Percentiles rank a stretch among this genome's conserved stretches.
Evolutionary conservation across 2,113 vertebrate genomes (phyloP).

Genomic region (Albula goreensis): DNA sequence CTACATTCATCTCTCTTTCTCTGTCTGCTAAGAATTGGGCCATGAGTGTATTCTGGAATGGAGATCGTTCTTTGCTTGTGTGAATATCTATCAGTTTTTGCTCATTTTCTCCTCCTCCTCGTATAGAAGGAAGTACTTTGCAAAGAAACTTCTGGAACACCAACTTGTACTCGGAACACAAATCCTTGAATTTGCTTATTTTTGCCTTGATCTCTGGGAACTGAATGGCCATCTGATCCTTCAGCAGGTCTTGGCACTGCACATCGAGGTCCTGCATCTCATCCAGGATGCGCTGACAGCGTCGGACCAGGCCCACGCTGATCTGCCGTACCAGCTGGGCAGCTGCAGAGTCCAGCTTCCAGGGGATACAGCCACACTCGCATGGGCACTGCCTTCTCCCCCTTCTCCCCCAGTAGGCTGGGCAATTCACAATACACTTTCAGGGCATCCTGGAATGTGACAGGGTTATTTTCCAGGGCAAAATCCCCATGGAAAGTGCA

Average conservation of each 20-base stretch:
- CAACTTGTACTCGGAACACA: slow-evolving; percentile 6
- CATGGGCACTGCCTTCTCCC: slow-evolving; percentile 53
- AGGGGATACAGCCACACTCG: slow-evolving; percentile 63
- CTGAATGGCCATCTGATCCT: background rate
- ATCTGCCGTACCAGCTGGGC: slow-evolving; percentile 52
- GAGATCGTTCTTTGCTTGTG: slow-evolving; percentile 33
- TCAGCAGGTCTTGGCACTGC: background rate
- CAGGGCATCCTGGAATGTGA: slow-evolving; percentile 38
- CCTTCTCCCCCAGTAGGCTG: slow-evolving; percentile 30
- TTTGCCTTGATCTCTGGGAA: background rate
- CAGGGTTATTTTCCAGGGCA: slow-evolving; percentile 35
- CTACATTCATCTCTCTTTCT: slow-evolving; percentile 39
- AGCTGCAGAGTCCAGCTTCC: slow-evolving; percentile 46
- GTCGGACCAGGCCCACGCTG: slow-evolving; percentile 25
- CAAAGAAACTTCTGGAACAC: slow-evolving; percentile 31
- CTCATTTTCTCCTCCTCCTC: slow-evolving; percentile 39
- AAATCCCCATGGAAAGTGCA: slow-evolving; percentile 50
- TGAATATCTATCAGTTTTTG: slow-evolving; percentile 24
- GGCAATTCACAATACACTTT: slow-evolving; percentile 41
- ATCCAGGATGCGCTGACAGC: no score
- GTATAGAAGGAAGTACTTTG: slow-evolving; percentile 34
- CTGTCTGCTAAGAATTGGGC: slow-evolving; percentile 23
- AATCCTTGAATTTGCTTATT: slow-evolving; percentile 29
- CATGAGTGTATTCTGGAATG: slow-evolving; percentile 31
- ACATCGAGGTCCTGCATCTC: background rate